phyloP scores from a whole-genome alignment of 2,888 invertebrate species.

The Cantharis nigra region DNA sequence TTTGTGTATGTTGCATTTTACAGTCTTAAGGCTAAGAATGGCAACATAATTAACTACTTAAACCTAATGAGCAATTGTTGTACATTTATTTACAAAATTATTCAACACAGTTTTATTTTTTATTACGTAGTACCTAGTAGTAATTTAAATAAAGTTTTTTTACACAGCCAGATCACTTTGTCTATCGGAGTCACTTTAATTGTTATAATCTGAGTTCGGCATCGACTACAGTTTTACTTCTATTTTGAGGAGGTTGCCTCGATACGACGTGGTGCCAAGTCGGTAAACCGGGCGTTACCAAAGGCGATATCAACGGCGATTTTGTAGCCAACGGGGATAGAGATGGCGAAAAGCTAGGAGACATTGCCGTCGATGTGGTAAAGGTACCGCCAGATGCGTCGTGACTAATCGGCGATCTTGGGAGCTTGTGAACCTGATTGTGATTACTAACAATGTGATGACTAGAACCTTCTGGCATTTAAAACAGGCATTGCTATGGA shows the following conservation, averaged over 20 bases:
- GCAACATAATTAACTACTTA: slow-evolving; percentile 42
- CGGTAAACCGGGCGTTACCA: slow-evolving; percentile 71
- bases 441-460: slow-evolving; percentile 66
- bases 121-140: slow-evolving; percentile 13
- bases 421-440: slow-evolving; percentile 70
- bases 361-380: slow-evolving; percentile 86
- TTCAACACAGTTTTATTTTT: slow-evolving; percentile 27
- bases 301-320: slow-evolving; percentile 90
- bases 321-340: slow-evolving; percentile 91
- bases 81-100: slow-evolving; percentile 33
- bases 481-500: slow-evolving; percentile 81
- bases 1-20: slow-evolving; percentile 26
- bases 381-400: slow-evolving; percentile 77
- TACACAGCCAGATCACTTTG: slow-evolving; percentile 39
- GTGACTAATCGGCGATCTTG: slow-evolving; percentile 92
- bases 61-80: slow-evolving; percentile 46
- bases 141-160: slow-evolving; percentile 11
- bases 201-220: slow-evolving; percentile 53
- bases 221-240: slow-evolving; percentile 57
- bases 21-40: slow-evolving; percentile 47
- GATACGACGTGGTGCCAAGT: slow-evolving; percentile 64
- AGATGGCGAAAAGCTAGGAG: slow-evolving; percentile 94
- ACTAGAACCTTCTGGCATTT: slow-evolving; percentile 59
- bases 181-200: slow-evolving; percentile 16
- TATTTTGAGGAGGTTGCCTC: slow-evolving; percentile 60